Base-by-base conservation (phyloP, 1,140 invertebrate genomes). In the Hylaeus anthracinus region DNA sequence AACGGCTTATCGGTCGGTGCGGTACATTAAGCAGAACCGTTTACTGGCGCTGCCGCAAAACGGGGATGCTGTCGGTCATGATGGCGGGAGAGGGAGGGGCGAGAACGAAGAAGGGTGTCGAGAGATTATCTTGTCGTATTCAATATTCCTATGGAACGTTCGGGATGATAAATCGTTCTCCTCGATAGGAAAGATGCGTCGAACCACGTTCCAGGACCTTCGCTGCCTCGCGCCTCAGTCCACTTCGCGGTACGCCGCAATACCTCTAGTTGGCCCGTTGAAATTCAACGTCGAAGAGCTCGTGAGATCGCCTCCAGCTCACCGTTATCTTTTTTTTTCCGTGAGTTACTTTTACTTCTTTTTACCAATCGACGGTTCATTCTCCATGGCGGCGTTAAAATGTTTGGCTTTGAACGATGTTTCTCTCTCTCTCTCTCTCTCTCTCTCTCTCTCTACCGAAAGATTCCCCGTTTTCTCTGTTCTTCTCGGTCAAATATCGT, bases 91-190 rank as follows among this genome's bases (percentile, higher is more conserved):
- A 37, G 70, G 51, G 15, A 39, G 37, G 12, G 26, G 51, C 6
- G 37, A 39, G 67, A 55, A 14, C 53, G 58, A 81, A 71, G 79
- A 56, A 78, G 86, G 83, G 86, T 83, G 86, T 87, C 86, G 86
- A 88, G 86, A 88, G 87, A 88, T 88, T 88, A 88, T 88, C 87
- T 88, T 88, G 87, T 88, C 87, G 87, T 88, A 88, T 88, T 88
- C 87, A 88, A 88, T 88, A 88, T 88, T 88, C 87, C 87, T 86
- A 86, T 88, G 86, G 87, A 88, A 86, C 84, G 87, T 79, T 81
- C 86, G 65, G 82, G 81, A 88, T 88, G 87, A 88, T 88, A 88
- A 88, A 88, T 88, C 86, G 86, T 83, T 60, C 76, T 73, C 45
- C 78, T 77, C 86, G 87, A 88, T 88, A 88, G 86, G 81, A 88